Evolutionary conservation across 2,113 vertebrate genomes (phyloP).

Genomic region (Bufo bufo): DNA sequence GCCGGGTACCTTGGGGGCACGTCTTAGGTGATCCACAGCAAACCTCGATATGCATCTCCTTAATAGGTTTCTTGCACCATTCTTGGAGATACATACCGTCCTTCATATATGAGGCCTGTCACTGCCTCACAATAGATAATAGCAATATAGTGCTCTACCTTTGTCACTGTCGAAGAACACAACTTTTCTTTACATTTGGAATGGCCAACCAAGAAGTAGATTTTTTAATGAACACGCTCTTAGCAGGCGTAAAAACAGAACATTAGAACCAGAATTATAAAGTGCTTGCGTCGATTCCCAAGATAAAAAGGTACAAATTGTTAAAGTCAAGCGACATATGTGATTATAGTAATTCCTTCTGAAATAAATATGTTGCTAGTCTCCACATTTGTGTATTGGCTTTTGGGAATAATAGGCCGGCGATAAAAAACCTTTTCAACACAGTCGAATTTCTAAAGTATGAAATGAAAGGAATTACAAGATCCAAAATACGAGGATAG

Average conservation of each 20-base stretch:
- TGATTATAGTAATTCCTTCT: neutral
- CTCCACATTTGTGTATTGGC: slow-evolving; percentile 35
- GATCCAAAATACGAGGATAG: slow-evolving; percentile 51
- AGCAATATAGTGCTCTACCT: neutral
- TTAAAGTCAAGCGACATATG: neutral
- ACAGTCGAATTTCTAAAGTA: slow-evolving; percentile 25
- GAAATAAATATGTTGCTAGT: slow-evolving; percentile 18
- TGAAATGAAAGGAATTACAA: slow-evolving; percentile 30
- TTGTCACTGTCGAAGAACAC: neutral
- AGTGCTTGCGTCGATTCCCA: neutral
- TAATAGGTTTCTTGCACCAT: too few relatives aligned
- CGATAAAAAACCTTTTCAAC: slow-evolving; percentile 43
- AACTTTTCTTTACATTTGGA: neutral
- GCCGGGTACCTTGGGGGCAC: too few relatives aligned
- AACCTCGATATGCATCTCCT: too few relatives aligned
- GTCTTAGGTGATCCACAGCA: too few relatives aligned
- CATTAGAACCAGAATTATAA: neutral
- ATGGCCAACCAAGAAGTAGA: neutral
- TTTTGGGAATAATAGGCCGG: neutral
- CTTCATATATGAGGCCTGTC: too few relatives aligned
- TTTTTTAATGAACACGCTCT: neutral
- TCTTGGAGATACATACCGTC: too few relatives aligned
- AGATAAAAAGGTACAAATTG: neutral
- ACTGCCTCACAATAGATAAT: neutral
- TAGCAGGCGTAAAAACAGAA: neutral